Evolutionary conservation across 2,888 invertebrate genomes (phyloP), one percentile per base, ranked within the genome.

Genomic region (Sarcophaga rosellei): DNA sequence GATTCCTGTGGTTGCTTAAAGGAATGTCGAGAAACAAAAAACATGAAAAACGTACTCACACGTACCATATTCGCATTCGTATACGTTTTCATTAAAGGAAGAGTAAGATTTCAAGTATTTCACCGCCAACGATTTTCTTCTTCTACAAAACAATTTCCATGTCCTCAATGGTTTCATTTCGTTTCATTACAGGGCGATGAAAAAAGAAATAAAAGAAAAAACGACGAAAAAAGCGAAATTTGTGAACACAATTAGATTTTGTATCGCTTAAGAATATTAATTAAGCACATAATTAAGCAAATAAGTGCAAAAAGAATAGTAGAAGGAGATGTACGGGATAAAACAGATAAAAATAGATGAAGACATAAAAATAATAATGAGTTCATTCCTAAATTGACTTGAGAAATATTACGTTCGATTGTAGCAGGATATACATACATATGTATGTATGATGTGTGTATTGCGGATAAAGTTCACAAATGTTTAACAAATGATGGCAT

Each of bases 221-320:
- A 53, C 15, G 17, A 8, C 5, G 4, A 17, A 53, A 53, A 4
- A 17, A 53, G 5, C 1, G 53, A n/a, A 74, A 86, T 84, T 86
- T 86, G 77, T 77, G 66, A 84, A 75, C 74, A 74, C 74, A 81
- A 84, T 86, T 86, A 81, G 81, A 70, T 74, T 81, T 68, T 74
- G 74, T 68, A 66, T 77, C 79, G 66, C 78, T 83, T 68, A 70
- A 70, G 76, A 86, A 86, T 74, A 83, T 81, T 81, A 83, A 81
- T 81, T 75, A 78, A 81, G 84, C 62, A 81, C 66, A 81, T 84
- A 84, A 86, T 83, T 77, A 80, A 69, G 77, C 65, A 81, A 35
- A 35, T 35, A 35, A 35, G 2, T 10, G 65, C 53, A 12, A 59
- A 25, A 69, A 20, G 21, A 44, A 21, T 21, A 1, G 44, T 63